Percentiles rank a stretch among this genome's conserved stretches.
phyloP scores from a whole-genome alignment of 1,140 invertebrate species.

The Eumaeus atala region DNA sequence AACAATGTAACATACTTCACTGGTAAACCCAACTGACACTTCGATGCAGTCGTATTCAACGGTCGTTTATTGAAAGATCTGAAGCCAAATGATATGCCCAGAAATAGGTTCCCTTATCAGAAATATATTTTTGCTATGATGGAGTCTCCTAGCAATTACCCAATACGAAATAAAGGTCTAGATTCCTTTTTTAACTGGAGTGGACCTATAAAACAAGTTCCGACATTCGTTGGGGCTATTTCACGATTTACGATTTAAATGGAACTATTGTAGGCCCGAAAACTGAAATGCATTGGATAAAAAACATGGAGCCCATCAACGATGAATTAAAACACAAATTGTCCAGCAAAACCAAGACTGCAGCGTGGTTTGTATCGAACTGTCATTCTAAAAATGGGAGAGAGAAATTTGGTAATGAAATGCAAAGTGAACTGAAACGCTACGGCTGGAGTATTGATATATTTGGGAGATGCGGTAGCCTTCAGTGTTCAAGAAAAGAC shows the following conservation, averaged over 20 bases:
- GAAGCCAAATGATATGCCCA: slow-evolving; percentile 28
- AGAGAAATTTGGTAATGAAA: slow-evolving; percentile 26
- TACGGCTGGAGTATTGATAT: slow-evolving; percentile 26
- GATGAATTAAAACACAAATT: slow-evolving; percentile 36
- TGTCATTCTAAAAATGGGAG: slow-evolving; percentile 31
- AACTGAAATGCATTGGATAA: slow-evolving; percentile 39
- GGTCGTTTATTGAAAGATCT: slow-evolving; percentile 33
- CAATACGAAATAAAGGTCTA: slow-evolving; percentile 31
- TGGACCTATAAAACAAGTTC: slow-evolving; percentile 80
- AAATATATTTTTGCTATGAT: slow-evolving; percentile 58
- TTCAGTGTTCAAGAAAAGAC: slow-evolving; percentile 25
- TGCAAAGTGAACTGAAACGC: slow-evolving; percentile 25
- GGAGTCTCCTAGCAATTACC: slow-evolving; percentile 50
- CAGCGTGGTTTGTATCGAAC: slow-evolving; percentile 43
- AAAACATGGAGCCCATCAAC: slow-evolving; percentile 35
- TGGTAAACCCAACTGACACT: slow-evolving; percentile 23
- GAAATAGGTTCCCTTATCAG: slow-evolving; percentile 32
- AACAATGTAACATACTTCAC: slow-evolving; percentile 27
- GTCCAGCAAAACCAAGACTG: slow-evolving; percentile 35
- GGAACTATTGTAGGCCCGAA: slow-evolving; percentile 45
- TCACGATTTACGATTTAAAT: slow-evolving; percentile 42
- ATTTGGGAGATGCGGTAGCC: slow-evolving; percentile 31
- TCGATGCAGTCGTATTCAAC: slow-evolving; percentile 46
- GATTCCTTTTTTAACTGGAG: slow-evolving; percentile 76
- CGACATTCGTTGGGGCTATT: slow-evolving; percentile 76